These are phyloP conservation scores for Zelleria hepariella DNA, from an alignment of 2,888 invertebrate genomes.

Conservation along the genomic window DNA sequence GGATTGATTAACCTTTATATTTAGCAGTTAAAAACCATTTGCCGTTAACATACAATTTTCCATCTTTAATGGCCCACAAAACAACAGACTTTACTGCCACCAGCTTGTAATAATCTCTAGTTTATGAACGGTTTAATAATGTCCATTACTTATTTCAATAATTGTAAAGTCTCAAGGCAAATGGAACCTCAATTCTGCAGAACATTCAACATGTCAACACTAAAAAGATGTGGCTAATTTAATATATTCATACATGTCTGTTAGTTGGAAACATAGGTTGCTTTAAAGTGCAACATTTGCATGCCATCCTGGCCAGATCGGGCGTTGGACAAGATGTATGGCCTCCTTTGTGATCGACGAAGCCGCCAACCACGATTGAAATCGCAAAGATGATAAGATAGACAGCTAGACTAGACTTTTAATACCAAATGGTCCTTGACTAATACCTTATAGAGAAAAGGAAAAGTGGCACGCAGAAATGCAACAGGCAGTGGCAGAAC, in stretches of 20 bases:
- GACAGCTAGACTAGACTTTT: not conserved
- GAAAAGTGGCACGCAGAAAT: not conserved
- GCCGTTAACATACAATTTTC: not conserved
- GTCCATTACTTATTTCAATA: not conserved
- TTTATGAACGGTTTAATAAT: not conserved
- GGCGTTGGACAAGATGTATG: conserved; percentile 18
- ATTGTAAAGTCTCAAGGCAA: conserved; percentile 1
- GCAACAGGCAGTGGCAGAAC: no score
- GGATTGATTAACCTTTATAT: not conserved
- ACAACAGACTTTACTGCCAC: conserved; percentile 27
- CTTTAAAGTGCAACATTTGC: conserved; percentile 16
- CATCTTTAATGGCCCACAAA: conserved; percentile 25
- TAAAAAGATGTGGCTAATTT: no score
- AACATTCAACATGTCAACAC: not conserved
- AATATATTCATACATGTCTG: no score
- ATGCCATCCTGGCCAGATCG: conserved; percentile 15
- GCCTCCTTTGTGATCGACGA: conserved; percentile 19
- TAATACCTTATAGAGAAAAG: not conserved
- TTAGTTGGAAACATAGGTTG: no score
- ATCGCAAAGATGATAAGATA: conserved; percentile 4
- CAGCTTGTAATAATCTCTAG: conserved; percentile 11
- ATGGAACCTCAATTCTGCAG: not conserved
- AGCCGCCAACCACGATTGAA: conserved; percentile 9
- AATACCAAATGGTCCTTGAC: not conserved
- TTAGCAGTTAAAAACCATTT: not conserved